Percentiles rank a stretch among this genome's conserved stretches.
Conservation (phyloP, 2,113 vertebrate genomes). For the Lethenteron camtschaticum region DNA sequence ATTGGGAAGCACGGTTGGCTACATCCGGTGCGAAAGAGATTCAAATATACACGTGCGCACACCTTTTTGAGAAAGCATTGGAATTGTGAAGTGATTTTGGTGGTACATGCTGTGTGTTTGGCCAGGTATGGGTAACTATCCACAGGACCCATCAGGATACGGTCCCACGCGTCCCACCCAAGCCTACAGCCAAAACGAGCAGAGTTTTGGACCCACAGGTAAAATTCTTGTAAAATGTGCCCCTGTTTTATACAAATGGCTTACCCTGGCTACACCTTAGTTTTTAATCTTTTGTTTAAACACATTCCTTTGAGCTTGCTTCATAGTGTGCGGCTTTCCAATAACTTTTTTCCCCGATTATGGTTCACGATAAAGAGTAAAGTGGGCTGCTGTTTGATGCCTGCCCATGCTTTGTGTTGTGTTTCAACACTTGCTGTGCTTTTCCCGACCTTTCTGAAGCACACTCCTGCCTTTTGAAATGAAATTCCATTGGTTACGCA, state of each 20-base stretch:
- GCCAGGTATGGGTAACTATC: conserved; percentile 52
- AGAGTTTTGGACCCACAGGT: conserved; percentile 48
- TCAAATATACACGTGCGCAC: too few relatives aligned
- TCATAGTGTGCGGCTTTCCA: conserved; percentile 27
- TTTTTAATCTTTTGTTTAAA: conserved; percentile 12
- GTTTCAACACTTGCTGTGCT: not conserved
- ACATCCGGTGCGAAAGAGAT: too few relatives aligned
- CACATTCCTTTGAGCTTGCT: conserved; percentile 13
- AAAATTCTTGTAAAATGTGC: conserved; percentile 29
- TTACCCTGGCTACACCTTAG: conserved; percentile 16
- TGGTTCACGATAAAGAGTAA: conserved; percentile 4
- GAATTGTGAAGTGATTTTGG: too few relatives aligned
- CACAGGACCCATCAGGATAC: conserved; percentile 61
- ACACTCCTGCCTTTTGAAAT: too few relatives aligned
- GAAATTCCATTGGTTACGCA: too few relatives aligned
- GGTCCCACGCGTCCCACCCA: conserved; percentile 53
- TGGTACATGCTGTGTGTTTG: not conserved
- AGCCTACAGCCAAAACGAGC: conserved; percentile 66
- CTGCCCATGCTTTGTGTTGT: not conserved
- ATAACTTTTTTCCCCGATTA: conserved; percentile 36
- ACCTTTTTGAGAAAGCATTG: too few relatives aligned
- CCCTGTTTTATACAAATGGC: conserved; percentile 19
- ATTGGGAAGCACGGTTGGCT: too few relatives aligned
- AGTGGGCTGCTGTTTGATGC: not conserved
- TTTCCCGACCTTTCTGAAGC: too few relatives aligned